phyloP scores from a whole-genome alignment of 2,888 invertebrate genomes.

The Rhogogaster chlorosoma region DNA sequence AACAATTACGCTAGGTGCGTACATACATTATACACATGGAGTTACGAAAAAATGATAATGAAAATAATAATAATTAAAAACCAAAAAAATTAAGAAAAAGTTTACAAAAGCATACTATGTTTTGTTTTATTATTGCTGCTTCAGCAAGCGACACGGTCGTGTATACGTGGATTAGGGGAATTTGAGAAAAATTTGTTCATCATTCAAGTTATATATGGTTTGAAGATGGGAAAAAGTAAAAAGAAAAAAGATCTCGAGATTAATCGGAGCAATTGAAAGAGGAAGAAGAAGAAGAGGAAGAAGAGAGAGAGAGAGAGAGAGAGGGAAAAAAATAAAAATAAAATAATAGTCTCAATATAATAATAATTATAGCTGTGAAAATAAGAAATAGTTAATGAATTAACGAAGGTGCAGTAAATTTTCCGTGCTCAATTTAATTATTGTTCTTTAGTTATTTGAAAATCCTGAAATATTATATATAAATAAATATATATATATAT shows the following conservation, averaged over 20 bases:
- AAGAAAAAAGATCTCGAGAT: not conserved
- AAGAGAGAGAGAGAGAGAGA: not conserved
- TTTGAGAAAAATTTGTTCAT: constrained; percentile 12
- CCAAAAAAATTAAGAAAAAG: not conserved
- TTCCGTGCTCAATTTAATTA: constrained; percentile 20
- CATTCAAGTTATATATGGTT: not conserved
- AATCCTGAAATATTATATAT: not conserved
- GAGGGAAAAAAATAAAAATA: not conserved
- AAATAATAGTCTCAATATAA: not conserved
- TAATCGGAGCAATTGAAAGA: not conserved
- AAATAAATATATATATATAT: too few relatives aligned
- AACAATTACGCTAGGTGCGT: not conserved
- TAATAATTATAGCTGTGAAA: not conserved
- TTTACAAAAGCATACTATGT: not conserved
- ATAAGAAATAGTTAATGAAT: not conserved
- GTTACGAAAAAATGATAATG: not conserved
- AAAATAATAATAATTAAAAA: not conserved
- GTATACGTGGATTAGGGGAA: not conserved
- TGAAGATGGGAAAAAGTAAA: not conserved
- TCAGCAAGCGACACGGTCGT: not conserved
- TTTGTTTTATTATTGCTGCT: not conserved
- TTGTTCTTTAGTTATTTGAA: constrained; percentile 16
- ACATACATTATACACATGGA: too few relatives aligned
- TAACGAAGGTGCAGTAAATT: constrained; percentile 1
- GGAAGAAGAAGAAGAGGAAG: not conserved